phyloP scores from a whole-genome alignment of 2,113 vertebrate species.

The Excalfactoria chinensis region DNA sequence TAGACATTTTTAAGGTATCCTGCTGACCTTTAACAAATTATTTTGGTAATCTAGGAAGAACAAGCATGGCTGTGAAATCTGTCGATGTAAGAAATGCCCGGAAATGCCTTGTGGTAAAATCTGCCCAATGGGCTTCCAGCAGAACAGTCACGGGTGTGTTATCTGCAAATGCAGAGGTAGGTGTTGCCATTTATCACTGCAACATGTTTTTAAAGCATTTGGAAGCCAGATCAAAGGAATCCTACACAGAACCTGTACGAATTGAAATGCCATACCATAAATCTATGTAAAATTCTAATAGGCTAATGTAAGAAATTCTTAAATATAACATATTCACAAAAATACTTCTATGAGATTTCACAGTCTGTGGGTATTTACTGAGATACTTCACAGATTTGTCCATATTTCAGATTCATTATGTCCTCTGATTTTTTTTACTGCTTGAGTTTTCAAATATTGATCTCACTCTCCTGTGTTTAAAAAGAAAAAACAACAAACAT shows the following conservation, averaged over 20 bases:
- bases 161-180: slow-evolving; percentile 89
- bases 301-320: background rate
- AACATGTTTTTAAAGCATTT: background rate
- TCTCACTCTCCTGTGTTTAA: background rate
- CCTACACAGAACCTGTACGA: background rate
- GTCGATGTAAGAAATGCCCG: slow-evolving; percentile 90
- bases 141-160: slow-evolving; percentile 84
- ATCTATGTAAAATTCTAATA: background rate
- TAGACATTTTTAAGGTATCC: background rate
- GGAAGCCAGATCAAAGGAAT: background rate
- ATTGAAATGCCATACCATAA: background rate
- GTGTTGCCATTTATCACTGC: slow-evolving; percentile 15
- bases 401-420: background rate
- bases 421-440: background rate
- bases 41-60: slow-evolving; percentile 85
- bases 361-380: background rate
- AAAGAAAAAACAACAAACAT: no score
- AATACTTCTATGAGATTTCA: background rate
- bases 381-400: background rate
- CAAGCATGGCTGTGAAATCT: slow-evolving; percentile 91
- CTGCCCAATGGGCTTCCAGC: slow-evolving; percentile 88
- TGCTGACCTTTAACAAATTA: slow-evolving; percentile 66
- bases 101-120: slow-evolving; percentile 86
- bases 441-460: background rate
- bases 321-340: background rate